Evolutionary conservation across 2,888 invertebrate species (phyloP).

Genomic region (Rhaphigaster nebulosa): DNA sequence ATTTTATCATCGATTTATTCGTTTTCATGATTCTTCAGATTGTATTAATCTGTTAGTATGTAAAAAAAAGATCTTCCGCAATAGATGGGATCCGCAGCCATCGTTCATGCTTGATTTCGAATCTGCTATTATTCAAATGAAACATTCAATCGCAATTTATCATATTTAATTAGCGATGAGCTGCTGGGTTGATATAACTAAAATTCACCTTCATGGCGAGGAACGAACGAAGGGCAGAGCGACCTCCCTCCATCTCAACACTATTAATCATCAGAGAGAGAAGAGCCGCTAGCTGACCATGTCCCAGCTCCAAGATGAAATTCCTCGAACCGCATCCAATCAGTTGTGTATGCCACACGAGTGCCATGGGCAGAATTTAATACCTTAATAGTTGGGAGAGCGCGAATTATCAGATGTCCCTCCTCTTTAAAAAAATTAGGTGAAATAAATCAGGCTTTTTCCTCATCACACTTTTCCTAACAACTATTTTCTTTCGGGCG

Average conservation of each 20-base stretch:
- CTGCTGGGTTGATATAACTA: not conserved
- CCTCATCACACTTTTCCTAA: not conserved
- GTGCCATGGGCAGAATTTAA: not conserved
- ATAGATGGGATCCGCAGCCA: no score
- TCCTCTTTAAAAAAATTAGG: not conserved
- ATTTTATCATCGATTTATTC: no score
- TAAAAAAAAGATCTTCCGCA: no score
- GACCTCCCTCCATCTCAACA: not conserved
- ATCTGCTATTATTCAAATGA: not conserved
- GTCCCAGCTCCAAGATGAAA: not conserved
- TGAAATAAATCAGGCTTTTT: not conserved
- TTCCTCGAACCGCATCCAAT: not conserved
- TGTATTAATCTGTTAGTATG: no score
- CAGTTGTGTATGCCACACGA: not conserved
- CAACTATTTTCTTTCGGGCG: not conserved
- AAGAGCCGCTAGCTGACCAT: not conserved
- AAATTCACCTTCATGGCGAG: not conserved
- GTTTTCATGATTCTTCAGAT: no score
- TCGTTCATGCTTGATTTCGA: not conserved
- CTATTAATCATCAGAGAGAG: not conserved
- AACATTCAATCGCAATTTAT: not conserved
- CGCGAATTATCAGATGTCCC: not conserved
- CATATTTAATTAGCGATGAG: not conserved
- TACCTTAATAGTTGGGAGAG: not conserved
- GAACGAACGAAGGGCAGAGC: not conserved